A percentile compares a stretch with the other conserved stretches of the same genome.
Conservation (phyloP, 2,888 invertebrate species). For the Nesidiocoris tenuis region DNA sequence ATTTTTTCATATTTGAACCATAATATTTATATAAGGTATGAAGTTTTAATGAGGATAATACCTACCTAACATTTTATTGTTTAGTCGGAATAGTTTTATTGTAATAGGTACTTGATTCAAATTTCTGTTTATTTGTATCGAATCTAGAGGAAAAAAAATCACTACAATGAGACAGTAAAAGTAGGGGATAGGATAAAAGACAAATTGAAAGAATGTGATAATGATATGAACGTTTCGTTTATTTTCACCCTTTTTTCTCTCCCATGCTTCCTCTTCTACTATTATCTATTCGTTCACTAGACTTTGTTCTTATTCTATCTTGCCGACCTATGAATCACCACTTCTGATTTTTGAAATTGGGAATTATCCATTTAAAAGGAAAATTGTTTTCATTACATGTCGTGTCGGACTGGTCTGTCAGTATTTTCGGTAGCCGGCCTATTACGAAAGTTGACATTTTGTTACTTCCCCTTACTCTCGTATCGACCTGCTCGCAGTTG, state of each 20-base stretch:
- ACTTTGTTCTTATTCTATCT: too few relatives aligned
- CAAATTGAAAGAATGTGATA: constrained; percentile 47
- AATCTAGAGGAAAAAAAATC: constrained; percentile 22
- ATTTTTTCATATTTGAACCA: constrained; percentile 50
- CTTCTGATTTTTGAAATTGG: too few relatives aligned
- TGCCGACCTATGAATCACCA: too few relatives aligned
- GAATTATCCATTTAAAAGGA: too few relatives aligned
- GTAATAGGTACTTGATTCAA: constrained; percentile 34
- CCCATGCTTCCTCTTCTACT: too few relatives aligned
- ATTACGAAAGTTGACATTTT: too few relatives aligned
- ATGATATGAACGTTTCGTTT: constrained; percentile 34
- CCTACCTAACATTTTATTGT: constrained; percentile 45
- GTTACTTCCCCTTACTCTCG: not conserved
- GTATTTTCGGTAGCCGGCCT: not conserved
- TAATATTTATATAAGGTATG: constrained; percentile 48
- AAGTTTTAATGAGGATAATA: constrained; percentile 43
- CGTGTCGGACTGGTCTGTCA: not conserved
- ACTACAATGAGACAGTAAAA: constrained; percentile 33
- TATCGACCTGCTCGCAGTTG: not conserved
- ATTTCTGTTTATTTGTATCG: constrained; percentile 24
- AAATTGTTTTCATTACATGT: too few relatives aligned
- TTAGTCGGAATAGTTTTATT: constrained; percentile 45
- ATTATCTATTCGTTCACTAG: too few relatives aligned
- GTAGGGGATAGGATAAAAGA: constrained; percentile 46
- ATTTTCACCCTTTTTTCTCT: not conserved